Evolutionary conservation across 2,888 invertebrate species (phyloP).

Genomic region (Caenorhabditis virilis): DNA sequence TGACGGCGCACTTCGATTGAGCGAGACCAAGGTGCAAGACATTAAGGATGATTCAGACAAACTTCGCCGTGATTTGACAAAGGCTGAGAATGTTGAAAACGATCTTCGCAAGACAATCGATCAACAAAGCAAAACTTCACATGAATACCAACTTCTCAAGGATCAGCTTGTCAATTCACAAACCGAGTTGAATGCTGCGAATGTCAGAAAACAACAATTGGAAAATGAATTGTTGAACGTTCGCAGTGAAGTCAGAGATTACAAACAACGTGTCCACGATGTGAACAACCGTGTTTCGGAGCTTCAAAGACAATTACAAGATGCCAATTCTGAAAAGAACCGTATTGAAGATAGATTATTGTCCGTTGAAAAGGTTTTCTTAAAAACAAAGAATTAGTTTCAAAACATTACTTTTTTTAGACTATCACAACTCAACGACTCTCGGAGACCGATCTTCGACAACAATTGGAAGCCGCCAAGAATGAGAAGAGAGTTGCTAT

Average conservation of each 20-base stretch:
- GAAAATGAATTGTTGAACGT: constrained; percentile 61
- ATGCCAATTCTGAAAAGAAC: constrained; percentile 63
- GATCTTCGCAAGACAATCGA: constrained; percentile 62
- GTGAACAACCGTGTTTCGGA: constrained; percentile 62
- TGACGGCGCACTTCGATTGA: constrained; percentile 59
- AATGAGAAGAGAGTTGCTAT: constrained; percentile 59
- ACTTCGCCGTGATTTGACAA: constrained; percentile 58
- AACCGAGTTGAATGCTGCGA: constrained; percentile 59
- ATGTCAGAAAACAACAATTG: constrained; percentile 56
- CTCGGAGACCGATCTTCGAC: constrained; percentile 60
- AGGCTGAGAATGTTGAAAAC: constrained; percentile 60
- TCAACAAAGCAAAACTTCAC: constrained; percentile 52
- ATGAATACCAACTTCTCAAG: constrained; percentile 56
- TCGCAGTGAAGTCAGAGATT: constrained; percentile 63
- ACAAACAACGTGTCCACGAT: constrained; percentile 65
- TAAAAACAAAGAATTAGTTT: too few relatives aligned
- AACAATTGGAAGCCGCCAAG: constrained; percentile 62
- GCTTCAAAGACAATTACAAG: constrained; percentile 66
- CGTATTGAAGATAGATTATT: constrained; percentile 62
- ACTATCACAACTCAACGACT: constrained; percentile 56
- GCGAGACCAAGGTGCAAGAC: constrained; percentile 62
- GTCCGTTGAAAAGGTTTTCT: constrained; percentile 63
- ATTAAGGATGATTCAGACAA: constrained; percentile 63
- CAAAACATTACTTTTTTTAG: too few relatives aligned
- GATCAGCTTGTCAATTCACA: constrained; percentile 58